Evolutionary conservation across 23 tunicate species (phyloP).

Genomic region (Phallusia fumigata): DNA sequence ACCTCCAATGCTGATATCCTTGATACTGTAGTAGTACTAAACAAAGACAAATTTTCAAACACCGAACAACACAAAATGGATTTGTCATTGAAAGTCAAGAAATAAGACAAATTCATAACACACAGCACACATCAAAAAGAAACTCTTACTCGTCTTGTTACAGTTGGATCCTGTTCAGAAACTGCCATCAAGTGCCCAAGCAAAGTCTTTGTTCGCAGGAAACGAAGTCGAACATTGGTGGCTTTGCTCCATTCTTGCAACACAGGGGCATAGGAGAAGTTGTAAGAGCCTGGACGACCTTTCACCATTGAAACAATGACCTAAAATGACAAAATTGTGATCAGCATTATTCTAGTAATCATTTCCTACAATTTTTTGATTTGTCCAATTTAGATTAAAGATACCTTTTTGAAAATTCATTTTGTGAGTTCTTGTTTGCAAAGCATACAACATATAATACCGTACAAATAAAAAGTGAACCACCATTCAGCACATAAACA

Average conservation of each 20-base stretch:
- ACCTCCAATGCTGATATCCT: slow-evolving; percentile 97
- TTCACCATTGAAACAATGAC: slow-evolving; percentile 94
- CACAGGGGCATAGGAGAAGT: slow-evolving; percentile 82
- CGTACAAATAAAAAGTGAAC: too few species aligned
- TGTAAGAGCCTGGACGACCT: slow-evolving; percentile 92
- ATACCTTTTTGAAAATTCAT: too few species aligned
- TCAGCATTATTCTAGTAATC: too few species aligned
- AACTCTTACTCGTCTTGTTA: slow-evolving; percentile 77
- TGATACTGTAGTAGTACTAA: slow-evolving; percentile 95
- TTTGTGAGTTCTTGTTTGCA: too few species aligned
- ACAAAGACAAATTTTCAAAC: too few species aligned
- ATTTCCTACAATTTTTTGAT: too few species aligned
- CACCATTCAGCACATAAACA: too few species aligned
- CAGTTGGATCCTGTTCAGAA: slow-evolving; percentile 92
- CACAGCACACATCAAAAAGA: too few species aligned
- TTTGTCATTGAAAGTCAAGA: neutral
- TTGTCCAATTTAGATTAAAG: too few species aligned
- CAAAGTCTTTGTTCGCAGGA: slow-evolving; percentile 90
- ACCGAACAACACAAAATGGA: too few species aligned
- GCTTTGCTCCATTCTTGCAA: slow-evolving; percentile 99
- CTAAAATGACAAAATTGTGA: slow-evolving; percentile 31
- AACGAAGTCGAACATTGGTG: slow-evolving; percentile 76
- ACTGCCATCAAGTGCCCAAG: slow-evolving; percentile 99
- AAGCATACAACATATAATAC: too few species aligned
- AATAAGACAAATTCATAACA: neutral